Percentiles rank a stretch among this genome's conserved stretches.
phyloP scores from a whole-genome alignment of 2,797 vertebrate species.

The Macroramphosus scolopax region DNA sequence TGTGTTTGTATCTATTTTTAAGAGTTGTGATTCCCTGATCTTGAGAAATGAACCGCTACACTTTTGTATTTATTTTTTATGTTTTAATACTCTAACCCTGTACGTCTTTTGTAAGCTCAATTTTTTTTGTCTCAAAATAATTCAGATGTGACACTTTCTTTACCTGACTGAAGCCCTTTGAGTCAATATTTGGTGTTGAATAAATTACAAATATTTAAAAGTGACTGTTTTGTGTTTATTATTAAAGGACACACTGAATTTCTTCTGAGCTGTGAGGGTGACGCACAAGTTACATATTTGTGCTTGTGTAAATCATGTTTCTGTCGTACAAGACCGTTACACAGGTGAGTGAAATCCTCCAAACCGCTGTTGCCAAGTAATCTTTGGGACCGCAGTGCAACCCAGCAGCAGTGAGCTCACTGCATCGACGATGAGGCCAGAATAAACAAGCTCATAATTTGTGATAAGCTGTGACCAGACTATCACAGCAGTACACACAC shows the following conservation, averaged over 20 bases:
- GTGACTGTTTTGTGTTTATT: constrained; percentile 23
- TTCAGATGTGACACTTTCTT: constrained; percentile 13
- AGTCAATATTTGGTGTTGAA: constrained; percentile 25
- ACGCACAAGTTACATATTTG: not conserved
- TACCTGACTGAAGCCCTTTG: constrained; percentile 14
- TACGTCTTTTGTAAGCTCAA: constrained; percentile 36
- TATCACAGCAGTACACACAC: not conserved
- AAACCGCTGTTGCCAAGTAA: not conserved
- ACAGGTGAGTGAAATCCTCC: not conserved
- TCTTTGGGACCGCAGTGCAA: constrained; percentile 8
- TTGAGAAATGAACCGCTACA: not conserved
- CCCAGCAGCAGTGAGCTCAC: constrained; percentile 9
- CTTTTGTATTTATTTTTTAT: constrained; percentile 60
- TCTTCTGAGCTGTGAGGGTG: too few species aligned
- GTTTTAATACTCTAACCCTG: constrained; percentile 28
- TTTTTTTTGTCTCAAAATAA: constrained; percentile 30
- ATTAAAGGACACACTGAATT: too few species aligned
- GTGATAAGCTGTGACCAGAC: constrained; percentile 25
- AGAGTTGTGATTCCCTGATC: too few species aligned
- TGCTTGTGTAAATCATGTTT: not conserved
- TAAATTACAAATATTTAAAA: constrained; percentile 34
- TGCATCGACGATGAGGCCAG: constrained; percentile 9
- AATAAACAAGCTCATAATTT: constrained; percentile 32
- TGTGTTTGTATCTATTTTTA: too few species aligned
- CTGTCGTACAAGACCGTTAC: not conserved